A percentile compares a stretch with the other conserved stretches of the same genome.
Evolutionary conservation across 2,797 vertebrate species (phyloP).

Genomic region (Mus caroli): DNA sequence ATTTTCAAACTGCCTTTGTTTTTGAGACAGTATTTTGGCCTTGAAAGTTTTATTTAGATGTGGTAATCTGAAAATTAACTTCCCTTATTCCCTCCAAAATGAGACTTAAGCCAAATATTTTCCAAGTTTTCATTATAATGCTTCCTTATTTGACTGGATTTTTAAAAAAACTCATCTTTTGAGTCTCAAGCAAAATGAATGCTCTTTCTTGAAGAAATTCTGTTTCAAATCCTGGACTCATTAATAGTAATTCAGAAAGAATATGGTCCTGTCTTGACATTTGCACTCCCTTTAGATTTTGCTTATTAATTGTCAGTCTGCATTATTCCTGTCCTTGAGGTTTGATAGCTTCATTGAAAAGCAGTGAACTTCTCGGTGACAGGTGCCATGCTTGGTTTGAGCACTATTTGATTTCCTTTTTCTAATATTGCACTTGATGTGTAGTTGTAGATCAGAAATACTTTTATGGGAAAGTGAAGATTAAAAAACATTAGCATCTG

Average conservation of each 20-base stretch:
- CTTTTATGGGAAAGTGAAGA: not conserved
- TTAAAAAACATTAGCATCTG: not conserved
- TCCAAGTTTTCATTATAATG: not conserved
- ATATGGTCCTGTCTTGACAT: not conserved
- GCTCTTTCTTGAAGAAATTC: not conserved
- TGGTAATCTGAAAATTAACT: slow-evolving; percentile 9
- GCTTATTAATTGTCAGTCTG: not conserved
- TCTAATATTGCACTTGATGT: not conserved
- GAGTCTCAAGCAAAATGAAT: slow-evolving; percentile 24
- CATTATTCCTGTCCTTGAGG: not conserved
- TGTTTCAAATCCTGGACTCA: not conserved
- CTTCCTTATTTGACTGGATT: slow-evolving; percentile 13
- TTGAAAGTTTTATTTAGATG: slow-evolving; percentile 13
- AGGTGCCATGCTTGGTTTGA: not conserved
- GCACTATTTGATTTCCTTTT: not conserved
- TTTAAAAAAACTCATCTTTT: not conserved
- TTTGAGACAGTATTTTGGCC: slow-evolving; percentile 1
- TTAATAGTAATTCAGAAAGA: not conserved
- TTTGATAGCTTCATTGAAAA: not conserved
- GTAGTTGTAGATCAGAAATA: not conserved
- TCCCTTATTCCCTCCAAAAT: not conserved
- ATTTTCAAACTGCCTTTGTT: not conserved
- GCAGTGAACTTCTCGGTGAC: not conserved
- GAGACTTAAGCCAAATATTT: not conserved
- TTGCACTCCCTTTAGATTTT: not conserved